A percentile compares a stretch with the other conserved stretches of the same genome.
These are phyloP conservation scores for Eulithis prunata DNA, from an alignment of 2,888 invertebrate genomes.

Conservation along the genomic window DNA sequence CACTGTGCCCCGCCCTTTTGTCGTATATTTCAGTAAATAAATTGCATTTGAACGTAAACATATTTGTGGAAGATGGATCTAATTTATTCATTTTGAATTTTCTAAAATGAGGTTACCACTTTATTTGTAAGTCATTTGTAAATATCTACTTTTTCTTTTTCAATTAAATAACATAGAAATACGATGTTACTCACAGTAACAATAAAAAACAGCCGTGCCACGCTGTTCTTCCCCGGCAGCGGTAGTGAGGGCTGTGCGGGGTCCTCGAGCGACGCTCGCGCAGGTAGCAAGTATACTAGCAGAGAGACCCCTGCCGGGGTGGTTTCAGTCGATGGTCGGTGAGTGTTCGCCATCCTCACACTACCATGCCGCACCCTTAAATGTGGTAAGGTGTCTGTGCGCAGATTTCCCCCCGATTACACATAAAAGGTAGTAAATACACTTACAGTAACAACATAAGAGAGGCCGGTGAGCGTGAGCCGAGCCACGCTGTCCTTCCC, in stretches of 20 bases:
- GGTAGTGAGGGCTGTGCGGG: too few species aligned
- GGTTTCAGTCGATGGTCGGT: too few species aligned
- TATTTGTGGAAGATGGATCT: slow-evolving; percentile 24
- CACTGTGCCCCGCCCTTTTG: slow-evolving; percentile 28
- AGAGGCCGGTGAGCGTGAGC: slow-evolving; percentile 91
- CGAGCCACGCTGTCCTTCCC: slow-evolving; percentile 93
- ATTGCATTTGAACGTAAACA: slow-evolving; percentile 29
- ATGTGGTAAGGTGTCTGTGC: too few species aligned
- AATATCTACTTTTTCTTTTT: neutral
- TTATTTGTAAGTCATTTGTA: slow-evolving; percentile 1
- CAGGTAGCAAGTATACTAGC: too few species aligned
- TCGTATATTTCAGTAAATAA: slow-evolving; percentile 32
- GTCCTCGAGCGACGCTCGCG: too few species aligned
- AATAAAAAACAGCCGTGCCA: too few species aligned
- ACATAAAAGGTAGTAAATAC: neutral
- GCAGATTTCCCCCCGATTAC: too few species aligned
- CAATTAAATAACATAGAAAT: neutral
- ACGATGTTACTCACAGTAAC: neutral
- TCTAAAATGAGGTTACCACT: slow-evolving; percentile 3
- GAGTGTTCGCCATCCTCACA: too few species aligned
- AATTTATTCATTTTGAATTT: slow-evolving; percentile 23
- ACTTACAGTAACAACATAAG: slow-evolving; percentile 91
- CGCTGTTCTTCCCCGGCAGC: too few species aligned
- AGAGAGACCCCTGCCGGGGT: too few species aligned
- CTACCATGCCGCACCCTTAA: too few species aligned